Evolutionary conservation across 1,140 invertebrate species (phyloP).

Genomic region (Vollenhovia emeryi): DNA sequence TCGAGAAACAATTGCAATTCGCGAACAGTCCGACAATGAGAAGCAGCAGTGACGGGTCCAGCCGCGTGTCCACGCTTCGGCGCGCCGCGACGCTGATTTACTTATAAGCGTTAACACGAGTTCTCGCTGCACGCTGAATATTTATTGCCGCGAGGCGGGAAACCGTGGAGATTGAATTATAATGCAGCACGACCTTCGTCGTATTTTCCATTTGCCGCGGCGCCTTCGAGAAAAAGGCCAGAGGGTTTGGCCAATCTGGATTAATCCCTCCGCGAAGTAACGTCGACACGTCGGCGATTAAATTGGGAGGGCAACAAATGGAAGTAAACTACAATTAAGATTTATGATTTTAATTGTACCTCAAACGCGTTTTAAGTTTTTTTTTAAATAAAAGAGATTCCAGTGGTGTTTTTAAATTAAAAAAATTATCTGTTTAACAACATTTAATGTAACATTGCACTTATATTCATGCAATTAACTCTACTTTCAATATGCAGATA

Average conservation of each 20-base stretch:
- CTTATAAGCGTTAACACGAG: constrained; percentile 76
- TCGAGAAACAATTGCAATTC: constrained; percentile 51
- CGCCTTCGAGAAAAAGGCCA: constrained; percentile 35
- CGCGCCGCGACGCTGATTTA: constrained; percentile 75
- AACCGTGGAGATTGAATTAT: constrained; percentile 68
- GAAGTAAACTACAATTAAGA: not conserved
- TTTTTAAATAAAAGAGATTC: not conserved
- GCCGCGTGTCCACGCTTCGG: constrained; percentile 65
- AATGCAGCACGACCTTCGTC: constrained; percentile 48
- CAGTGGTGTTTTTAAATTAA: not conserved
- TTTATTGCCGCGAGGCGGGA: constrained; percentile 61
- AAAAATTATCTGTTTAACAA: not conserved
- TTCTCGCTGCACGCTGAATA: constrained; percentile 68
- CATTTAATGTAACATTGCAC: not conserved
- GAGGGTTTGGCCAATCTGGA: constrained; percentile 23
- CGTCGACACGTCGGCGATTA: constrained; percentile 21
- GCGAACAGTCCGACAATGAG: constrained; percentile 34
- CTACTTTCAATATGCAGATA: not conserved
- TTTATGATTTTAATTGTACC: not conserved
- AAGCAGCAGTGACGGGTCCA: not conserved
- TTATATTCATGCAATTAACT: not conserved
- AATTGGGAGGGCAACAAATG: constrained; percentile 6
- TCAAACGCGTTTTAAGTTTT: not conserved
- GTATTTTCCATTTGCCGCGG: constrained; percentile 8
- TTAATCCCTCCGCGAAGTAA: constrained; percentile 37